phyloP scores from a whole-genome alignment of 2,113 vertebrate species.

The Pardalotus punctatus region DNA sequence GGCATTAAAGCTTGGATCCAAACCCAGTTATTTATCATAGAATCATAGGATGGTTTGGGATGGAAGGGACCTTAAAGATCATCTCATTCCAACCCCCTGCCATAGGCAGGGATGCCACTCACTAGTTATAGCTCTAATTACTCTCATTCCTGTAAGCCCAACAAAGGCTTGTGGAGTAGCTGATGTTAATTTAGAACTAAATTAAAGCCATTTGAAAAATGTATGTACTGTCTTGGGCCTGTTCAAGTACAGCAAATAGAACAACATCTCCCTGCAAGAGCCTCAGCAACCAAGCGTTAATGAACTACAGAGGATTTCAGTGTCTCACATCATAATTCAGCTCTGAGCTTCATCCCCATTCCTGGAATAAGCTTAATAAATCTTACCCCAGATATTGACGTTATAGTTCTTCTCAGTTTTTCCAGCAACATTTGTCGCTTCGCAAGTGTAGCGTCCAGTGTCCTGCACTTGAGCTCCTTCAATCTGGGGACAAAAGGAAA shows the following conservation, averaged over 20 bases:
- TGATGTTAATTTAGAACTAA: neutral
- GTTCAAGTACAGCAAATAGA: neutral
- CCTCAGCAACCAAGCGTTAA: neutral
- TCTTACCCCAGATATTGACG: slow-evolving; percentile 94
- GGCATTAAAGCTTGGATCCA: neutral
- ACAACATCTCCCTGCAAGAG: neutral
- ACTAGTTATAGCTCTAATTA: neutral
- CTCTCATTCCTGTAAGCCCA: neutral
- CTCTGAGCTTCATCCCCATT: neutral
- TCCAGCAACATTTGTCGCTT: slow-evolving; percentile 92
- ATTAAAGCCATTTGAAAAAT: neutral
- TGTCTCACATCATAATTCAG: neutral
- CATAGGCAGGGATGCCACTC: neutral
- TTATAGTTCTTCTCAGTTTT: slow-evolving; percentile 97
- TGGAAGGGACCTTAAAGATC: neutral
- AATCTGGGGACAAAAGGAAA: slow-evolving; percentile 76
- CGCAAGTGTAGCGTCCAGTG: slow-evolving; percentile 91
- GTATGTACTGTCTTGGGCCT: neutral
- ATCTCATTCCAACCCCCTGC: neutral
- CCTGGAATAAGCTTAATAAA: neutral
- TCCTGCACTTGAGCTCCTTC: slow-evolving; percentile 87
- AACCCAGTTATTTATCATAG: neutral
- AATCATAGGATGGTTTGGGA: neutral
- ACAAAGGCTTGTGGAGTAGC: neutral
- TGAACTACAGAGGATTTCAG: neutral